Conservation (phyloP, 2,113 vertebrate genomes). For the Smithornis capensis region DNA sequence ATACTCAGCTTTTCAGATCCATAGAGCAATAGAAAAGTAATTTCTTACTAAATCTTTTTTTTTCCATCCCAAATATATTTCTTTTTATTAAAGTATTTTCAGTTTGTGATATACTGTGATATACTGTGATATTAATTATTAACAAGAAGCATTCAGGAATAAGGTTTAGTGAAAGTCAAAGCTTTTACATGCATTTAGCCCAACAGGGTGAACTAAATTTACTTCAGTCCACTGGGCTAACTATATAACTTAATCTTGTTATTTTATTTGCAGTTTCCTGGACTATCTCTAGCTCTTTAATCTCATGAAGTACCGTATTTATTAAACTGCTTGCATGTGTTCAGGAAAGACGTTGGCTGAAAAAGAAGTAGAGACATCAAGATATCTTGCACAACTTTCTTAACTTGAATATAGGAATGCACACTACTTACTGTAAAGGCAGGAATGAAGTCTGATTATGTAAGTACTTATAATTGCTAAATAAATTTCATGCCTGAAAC, state of each 20-base stretch:
- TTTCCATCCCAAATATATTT: not conserved
- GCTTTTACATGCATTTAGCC: not conserved
- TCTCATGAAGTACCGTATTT: not conserved
- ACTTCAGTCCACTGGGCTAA: conserved; percentile 8
- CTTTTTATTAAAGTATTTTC: not conserved
- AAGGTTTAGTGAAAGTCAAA: not conserved
- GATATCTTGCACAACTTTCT: not conserved
- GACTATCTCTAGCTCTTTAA: conserved; percentile 45
- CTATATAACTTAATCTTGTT: conserved; percentile 44
- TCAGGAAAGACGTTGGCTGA: not conserved
- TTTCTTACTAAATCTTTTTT: not conserved
- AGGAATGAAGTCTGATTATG: not conserved
- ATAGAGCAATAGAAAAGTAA: not conserved
- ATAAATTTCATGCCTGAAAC: not conserved
- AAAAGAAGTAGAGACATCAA: not conserved
- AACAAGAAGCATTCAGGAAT: not conserved
- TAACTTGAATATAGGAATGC: not conserved
- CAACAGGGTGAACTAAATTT: not conserved
- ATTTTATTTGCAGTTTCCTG: conserved; percentile 25
- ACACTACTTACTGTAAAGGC: not conserved
- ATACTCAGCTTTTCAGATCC: not conserved
- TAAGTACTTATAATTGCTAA: conserved; percentile 25
- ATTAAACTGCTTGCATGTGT: not conserved
- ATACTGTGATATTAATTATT: too few relatives aligned
- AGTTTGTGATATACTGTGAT: not conserved